phyloP scores from a whole-genome alignment of 2,888 invertebrate species.

The Lepidocyrtinus sp. region DNA sequence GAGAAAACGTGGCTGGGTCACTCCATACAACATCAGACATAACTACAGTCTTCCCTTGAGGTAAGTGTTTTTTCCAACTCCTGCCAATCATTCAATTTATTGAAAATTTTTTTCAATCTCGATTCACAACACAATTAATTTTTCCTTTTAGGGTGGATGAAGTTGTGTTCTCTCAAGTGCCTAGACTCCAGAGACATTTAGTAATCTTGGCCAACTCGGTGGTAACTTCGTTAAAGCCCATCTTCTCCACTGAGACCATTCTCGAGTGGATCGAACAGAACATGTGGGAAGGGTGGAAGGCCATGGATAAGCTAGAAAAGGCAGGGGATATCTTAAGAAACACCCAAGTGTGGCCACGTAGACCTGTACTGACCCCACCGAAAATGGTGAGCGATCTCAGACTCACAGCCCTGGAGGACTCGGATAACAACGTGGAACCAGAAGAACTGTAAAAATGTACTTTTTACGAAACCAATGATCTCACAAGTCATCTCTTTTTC shows the following conservation, averaged over 20 bases:
- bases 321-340: slow-evolving; percentile 65
- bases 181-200: slow-evolving; percentile 65
- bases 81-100: neutral
- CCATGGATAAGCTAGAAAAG: slow-evolving; percentile 62
- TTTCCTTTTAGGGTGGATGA: slow-evolving; percentile 66
- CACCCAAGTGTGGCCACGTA: slow-evolving; percentile 63
- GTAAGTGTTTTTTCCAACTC: neutral
- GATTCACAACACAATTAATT: no score
- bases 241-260: slow-evolving; percentile 63
- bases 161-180: slow-evolving; percentile 65
- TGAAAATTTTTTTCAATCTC: no score
- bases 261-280: slow-evolving; percentile 70
- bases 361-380: slow-evolving; percentile 65
- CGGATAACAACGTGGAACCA: slow-evolving; percentile 47
- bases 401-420: slow-evolving; percentile 61
- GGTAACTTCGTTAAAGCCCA: slow-evolving; percentile 64
- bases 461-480: slow-evolving; percentile 52
- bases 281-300: slow-evolving; percentile 69
- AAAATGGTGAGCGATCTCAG: slow-evolving; percentile 67
- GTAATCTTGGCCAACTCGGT: slow-evolving; percentile 64
- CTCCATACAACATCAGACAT: slow-evolving; percentile 68
- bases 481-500: slow-evolving; percentile 35
- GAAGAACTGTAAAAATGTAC: slow-evolving; percentile 48
- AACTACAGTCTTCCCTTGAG: slow-evolving; percentile 62
- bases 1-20: slow-evolving; percentile 67